phyloP scores from a whole-genome alignment of 2,113 vertebrate genomes.

The Girardinichthys multiradiatus region DNA sequence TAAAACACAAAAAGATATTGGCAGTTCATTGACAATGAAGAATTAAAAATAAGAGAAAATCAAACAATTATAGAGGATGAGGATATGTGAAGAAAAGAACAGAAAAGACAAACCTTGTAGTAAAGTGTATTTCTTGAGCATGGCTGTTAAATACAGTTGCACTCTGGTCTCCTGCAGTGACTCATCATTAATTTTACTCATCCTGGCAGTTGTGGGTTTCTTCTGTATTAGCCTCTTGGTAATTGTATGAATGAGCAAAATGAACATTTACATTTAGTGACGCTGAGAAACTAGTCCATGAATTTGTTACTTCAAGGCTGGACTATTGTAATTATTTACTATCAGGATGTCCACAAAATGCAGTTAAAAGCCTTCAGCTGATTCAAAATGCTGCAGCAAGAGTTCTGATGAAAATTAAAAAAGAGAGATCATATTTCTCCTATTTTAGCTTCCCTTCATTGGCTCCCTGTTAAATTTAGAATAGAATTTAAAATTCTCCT shows the following conservation, averaged over 20 bases:
- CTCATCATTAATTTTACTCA: slow-evolving; percentile 57
- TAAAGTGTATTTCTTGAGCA: slow-evolving; percentile 36
- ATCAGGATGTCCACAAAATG: too few relatives aligned
- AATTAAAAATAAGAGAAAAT: background rate
- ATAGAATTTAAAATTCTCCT: too few relatives aligned
- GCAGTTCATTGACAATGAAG: background rate
- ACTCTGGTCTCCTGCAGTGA: slow-evolving; percentile 59
- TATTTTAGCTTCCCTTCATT: too few relatives aligned
- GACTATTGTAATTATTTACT: too few relatives aligned
- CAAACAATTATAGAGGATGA: background rate
- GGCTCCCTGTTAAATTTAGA: too few relatives aligned
- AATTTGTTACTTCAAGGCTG: too few relatives aligned
- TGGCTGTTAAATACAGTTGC: slow-evolving; percentile 46
- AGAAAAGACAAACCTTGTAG: slow-evolving; percentile 27
- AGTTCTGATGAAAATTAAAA: too few relatives aligned
- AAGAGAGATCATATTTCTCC: too few relatives aligned
- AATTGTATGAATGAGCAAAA: slow-evolving; percentile 28
- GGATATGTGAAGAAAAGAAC: background rate
- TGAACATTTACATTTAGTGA: background rate
- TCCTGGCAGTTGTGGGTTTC: slow-evolving; percentile 38
- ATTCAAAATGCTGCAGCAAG: too few relatives aligned
- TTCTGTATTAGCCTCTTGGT: slow-evolving; percentile 8
- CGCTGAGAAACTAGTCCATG: too few relatives aligned
- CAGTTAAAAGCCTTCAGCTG: too few relatives aligned
- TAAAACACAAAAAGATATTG: background rate